A percentile compares a stretch with the other conserved stretches of the same genome.
Evolutionary conservation across 2,888 invertebrate genomes (phyloP).

Genomic region (Macrosoma leucophasiata): DNA sequence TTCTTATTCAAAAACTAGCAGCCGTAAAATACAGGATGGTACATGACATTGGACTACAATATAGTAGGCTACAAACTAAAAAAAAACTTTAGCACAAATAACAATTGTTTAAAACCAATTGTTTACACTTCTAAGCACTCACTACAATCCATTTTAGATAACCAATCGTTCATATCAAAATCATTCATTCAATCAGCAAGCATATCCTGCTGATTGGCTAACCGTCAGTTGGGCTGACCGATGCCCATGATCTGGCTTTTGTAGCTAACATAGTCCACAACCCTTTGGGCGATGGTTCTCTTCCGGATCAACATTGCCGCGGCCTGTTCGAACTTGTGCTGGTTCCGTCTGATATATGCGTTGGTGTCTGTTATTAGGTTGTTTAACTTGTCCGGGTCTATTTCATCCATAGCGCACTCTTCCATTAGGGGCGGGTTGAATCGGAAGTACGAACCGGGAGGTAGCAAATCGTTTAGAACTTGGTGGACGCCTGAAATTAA

Average conservation of each 20-base stretch:
- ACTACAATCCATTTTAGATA: conserved; percentile 3
- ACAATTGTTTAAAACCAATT: too few relatives aligned
- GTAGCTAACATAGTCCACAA: conserved; percentile 35
- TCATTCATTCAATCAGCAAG: conserved; percentile 26
- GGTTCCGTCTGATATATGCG: conserved; percentile 88
- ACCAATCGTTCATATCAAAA: conserved; percentile 1
- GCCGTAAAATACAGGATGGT: too few relatives aligned
- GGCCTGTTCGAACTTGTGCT: conserved; percentile 80
- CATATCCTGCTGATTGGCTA: conserved; percentile 25
- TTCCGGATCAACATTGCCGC: conserved; percentile 61
- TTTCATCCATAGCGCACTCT: conserved; percentile 87
- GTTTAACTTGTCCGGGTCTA: conserved; percentile 80
- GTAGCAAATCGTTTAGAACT: conserved; percentile 83
- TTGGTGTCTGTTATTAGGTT: conserved; percentile 83
- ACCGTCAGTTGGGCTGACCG: conserved; percentile 35
- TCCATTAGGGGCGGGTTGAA: conserved; percentile 92
- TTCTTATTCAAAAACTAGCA: too few relatives aligned
- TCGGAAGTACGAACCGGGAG: conserved; percentile 84
- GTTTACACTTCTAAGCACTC: too few relatives aligned
- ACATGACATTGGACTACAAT: too few relatives aligned
- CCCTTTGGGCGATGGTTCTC: conserved; percentile 36
- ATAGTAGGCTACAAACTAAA: too few relatives aligned
- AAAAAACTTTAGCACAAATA: too few relatives aligned
- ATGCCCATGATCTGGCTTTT: conserved; percentile 42
- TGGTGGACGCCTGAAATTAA: conserved; percentile 81